Evolutionary conservation across 2,888 invertebrate genomes (phyloP).

Genomic region (Aleiodes leptofemur): DNA sequence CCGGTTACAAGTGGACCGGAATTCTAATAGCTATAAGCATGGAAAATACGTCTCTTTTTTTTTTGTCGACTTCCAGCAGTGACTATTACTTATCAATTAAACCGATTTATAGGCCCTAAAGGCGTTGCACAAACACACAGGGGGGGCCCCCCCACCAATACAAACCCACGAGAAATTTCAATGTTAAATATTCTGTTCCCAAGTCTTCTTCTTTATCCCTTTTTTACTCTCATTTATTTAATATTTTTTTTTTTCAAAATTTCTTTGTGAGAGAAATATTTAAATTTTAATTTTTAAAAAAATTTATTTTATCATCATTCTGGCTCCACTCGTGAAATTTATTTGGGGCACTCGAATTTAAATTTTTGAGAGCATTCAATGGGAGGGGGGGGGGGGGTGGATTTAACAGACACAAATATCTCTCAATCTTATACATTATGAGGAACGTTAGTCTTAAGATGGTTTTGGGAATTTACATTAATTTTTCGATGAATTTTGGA

Average conservation of each 20-base stretch:
- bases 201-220: neutral
- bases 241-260: neutral
- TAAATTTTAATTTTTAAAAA: no score
- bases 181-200: slow-evolving; percentile 4
- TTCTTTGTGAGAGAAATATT: neutral
- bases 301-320: slow-evolving; percentile 42
- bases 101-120: slow-evolving; percentile 56
- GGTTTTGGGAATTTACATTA: no score
- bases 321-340: slow-evolving; percentile 25
- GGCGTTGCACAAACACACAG: slow-evolving; percentile 47
- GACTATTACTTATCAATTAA: slow-evolving; percentile 59
- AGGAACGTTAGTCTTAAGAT: neutral
- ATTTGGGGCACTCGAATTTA: slow-evolving; percentile 35
- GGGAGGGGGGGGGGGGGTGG: neutral
- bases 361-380: neutral
- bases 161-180: slow-evolving; percentile 15
- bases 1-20: slow-evolving; percentile 53
- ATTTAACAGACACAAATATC: slow-evolving; percentile 19
- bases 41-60: slow-evolving; percentile 42
- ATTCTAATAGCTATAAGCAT: slow-evolving; percentile 47
- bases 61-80: slow-evolving; percentile 42
- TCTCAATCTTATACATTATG: slow-evolving; percentile 32
- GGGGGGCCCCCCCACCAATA: slow-evolving; percentile 39
- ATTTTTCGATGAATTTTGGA: no score
- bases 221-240: neutral